Evolutionary conservation across 1,140 invertebrate genomes (phyloP), one percentile per base, ranked within the genome.

Genomic region (Sminthurides bifidus): DNA sequence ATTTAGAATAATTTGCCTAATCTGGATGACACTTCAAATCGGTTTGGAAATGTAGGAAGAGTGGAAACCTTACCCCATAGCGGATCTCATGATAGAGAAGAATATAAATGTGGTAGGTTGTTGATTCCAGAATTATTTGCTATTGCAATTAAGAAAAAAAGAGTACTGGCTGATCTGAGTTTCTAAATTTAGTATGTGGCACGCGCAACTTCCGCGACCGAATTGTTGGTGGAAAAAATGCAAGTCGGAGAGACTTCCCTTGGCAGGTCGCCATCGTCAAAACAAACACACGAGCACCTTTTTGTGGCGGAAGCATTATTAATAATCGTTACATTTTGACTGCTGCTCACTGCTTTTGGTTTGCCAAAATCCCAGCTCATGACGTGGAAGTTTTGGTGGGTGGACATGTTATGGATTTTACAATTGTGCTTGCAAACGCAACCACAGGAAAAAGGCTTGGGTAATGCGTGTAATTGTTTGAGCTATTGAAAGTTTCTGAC

Each of bases 201-300:
- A 26, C 59, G 27, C 53, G 48, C 27, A 58, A 55, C 33, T 37
- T 21, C 0, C 24, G 30, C 19, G 56, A 58, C n/a, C 30, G 60
- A 40, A 62, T 62, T 21, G 60, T 62, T 1, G 60, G 60, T 8
- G 60, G 60, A 19, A 21, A 52, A 21, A 48, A 54, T 29, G 53
- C 56, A 4, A 46, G 40, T n/a, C 24, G 46, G 3, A 27, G 31
- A n/a, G 56, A 61, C 21, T 61, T 55, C 19, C 60, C 60, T 0
- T 61, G 56, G 56, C 55, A 61, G 26, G 8, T 56, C 2, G 3
- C 10, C 8, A 24, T 19, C 12, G 60, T 62, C 5, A 52, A 30
- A 21, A 12, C 52, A 6, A 38, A 44, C n/a, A 62, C 56, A 0
- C 38, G 60, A 3, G n/a, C 17, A n/a, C 60, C 60, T 1, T 31